Evolutionary conservation across 2,888 invertebrate genomes (phyloP).

Genomic region (Drosophila phalerata): DNA sequence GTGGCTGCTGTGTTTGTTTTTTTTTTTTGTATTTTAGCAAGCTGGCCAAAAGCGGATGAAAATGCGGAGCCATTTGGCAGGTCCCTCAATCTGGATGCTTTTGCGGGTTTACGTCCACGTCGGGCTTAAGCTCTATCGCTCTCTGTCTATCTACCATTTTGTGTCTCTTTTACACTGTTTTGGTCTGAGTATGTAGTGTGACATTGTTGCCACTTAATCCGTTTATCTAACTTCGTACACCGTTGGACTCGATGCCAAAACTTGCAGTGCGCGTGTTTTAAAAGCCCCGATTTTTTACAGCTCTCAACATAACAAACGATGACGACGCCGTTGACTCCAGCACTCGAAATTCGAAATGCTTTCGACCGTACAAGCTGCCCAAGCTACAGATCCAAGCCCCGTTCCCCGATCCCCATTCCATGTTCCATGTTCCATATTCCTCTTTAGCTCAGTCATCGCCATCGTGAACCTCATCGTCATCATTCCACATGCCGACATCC

Average conservation of each 20-base stretch:
- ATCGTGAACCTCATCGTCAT: slow-evolving; percentile 28
- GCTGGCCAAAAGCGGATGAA: slow-evolving; percentile 43
- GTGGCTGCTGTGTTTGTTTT: slow-evolving; percentile 26
- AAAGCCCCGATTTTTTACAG: slow-evolving; percentile 64
- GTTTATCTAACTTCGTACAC: slow-evolving; percentile 86
- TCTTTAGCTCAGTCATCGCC: slow-evolving; percentile 23
- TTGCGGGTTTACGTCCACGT: neutral
- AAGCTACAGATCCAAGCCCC: slow-evolving; percentile 35
- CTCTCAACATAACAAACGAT: slow-evolving; percentile 18
- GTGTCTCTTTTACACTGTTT: slow-evolving; percentile 5
- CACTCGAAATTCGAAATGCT: slow-evolving; percentile 72
- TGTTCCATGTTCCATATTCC: slow-evolving; percentile 14
- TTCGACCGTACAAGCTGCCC: slow-evolving; percentile 74
- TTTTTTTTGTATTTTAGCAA: slow-evolving; percentile 29
- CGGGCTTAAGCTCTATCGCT: slow-evolving; percentile 14
- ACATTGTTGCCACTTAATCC: slow-evolving; percentile 84
- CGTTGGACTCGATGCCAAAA: slow-evolving; percentile 83
- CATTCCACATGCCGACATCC: slow-evolving; percentile 67
- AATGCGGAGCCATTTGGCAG: slow-evolving; percentile 37
- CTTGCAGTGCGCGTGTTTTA: slow-evolving; percentile 68
- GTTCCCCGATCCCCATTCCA: slow-evolving; percentile 13
- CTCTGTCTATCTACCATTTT: neutral
- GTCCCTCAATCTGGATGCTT: slow-evolving; percentile 17
- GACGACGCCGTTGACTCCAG: slow-evolving; percentile 32
- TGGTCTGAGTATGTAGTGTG: slow-evolving; percentile 46